These are phyloP conservation scores for Albula goreensis DNA, from an alignment of 2,113 vertebrate genomes.

Conservation along the genomic window DNA sequence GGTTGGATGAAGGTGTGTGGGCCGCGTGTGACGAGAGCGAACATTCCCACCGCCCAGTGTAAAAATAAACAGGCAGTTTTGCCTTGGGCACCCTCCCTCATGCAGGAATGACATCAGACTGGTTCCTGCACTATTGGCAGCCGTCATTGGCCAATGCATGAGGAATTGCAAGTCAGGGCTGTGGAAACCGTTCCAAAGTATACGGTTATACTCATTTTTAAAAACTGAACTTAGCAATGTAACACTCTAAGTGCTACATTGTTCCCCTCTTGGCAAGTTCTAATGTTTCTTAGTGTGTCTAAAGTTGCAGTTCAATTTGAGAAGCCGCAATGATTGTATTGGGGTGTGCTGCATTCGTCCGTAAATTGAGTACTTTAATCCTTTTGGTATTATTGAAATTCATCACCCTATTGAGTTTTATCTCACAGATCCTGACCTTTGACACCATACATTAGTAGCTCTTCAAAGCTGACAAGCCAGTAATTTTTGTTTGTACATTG, in stretches of 20 bases:
- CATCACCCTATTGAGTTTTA: background rate
- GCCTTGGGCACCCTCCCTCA: conserved; percentile 60
- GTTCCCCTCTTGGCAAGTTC: too few relatives aligned
- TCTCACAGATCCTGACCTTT: background rate
- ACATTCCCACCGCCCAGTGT: conserved; percentile 41
- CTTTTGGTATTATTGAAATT: background rate
- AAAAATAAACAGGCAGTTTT: conserved; percentile 57
- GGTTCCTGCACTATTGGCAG: conserved; percentile 57
- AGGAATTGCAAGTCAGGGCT: conserved; percentile 23
- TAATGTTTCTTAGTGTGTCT: too few relatives aligned
- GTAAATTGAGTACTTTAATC: background rate
- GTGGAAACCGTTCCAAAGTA: too few relatives aligned
- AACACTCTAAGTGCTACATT: too few relatives aligned
- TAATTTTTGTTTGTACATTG: too few relatives aligned
- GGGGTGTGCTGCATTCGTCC: background rate
- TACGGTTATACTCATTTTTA: too few relatives aligned
- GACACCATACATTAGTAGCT: background rate
- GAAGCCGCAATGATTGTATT: background rate
- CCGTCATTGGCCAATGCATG: conserved; percentile 42
- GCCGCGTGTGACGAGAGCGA: conserved; percentile 24
- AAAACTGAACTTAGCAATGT: too few relatives aligned
- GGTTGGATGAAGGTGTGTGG: background rate
- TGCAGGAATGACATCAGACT: conserved; percentile 74
- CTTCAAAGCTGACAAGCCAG: background rate
- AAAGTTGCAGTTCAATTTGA: too few relatives aligned